A percentile compares a stretch with the other conserved stretches of the same genome.
These are phyloP conservation scores for Agrotis puta DNA, from an alignment of 2,888 invertebrate species.

Conservation along the genomic window DNA sequence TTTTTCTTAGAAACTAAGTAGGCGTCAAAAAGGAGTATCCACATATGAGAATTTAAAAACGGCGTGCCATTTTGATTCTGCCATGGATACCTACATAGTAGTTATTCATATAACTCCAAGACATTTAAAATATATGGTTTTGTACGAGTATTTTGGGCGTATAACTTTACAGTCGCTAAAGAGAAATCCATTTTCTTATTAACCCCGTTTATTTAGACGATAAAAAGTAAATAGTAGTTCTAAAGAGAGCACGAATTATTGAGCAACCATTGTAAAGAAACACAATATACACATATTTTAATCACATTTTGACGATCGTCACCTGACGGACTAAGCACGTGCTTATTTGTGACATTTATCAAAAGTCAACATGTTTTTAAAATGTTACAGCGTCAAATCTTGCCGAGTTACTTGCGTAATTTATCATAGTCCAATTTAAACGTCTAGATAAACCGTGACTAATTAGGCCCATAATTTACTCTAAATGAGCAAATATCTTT, in stretches of 20 bases:
- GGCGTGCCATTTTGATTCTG: too few relatives aligned
- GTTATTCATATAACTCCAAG: neutral
- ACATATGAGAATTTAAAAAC: neutral
- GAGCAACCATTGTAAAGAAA: neutral
- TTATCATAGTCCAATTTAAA: constrained; percentile 79
- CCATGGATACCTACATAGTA: constrained; percentile 1
- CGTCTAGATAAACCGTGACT: constrained; percentile 85
- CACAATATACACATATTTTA: constrained; percentile 5
- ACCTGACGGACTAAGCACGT: constrained; percentile 36
- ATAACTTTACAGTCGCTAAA: neutral
- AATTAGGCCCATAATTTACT: constrained; percentile 81
- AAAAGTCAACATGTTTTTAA: constrained; percentile 66
- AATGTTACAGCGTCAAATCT: constrained; percentile 65
- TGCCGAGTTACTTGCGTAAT: constrained; percentile 62
- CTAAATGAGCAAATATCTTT: constrained; percentile 78
- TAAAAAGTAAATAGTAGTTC: neutral
- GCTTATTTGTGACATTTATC: constrained; percentile 67
- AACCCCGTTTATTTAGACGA: neutral
- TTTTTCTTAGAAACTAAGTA: neutral
- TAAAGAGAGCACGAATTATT: neutral
- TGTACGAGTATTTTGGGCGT: neutral
- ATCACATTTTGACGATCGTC: constrained; percentile 15
- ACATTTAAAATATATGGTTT: neutral
- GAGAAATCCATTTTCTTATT: neutral
- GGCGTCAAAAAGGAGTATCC: neutral